Percentiles rank a stretch among this genome's conserved stretches.
Evolutionary conservation across 1,140 invertebrate species (phyloP).

Genomic region (Platorchestia sp.): DNA sequence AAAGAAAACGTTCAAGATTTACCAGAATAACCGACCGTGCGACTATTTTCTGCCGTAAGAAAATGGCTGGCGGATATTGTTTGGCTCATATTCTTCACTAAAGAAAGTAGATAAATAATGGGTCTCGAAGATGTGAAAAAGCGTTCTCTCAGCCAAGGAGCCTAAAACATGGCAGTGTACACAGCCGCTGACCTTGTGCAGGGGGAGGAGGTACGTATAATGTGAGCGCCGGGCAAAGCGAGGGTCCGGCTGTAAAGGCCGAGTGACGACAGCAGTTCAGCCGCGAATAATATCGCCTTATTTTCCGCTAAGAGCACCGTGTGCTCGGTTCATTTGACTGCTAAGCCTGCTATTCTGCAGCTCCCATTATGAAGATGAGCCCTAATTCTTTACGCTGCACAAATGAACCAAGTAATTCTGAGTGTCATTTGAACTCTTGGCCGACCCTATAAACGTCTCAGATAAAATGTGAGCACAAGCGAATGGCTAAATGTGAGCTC

Average conservation of each 20-base stretch:
- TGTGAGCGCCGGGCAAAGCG: neutral
- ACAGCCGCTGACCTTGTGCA: neutral
- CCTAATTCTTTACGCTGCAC: conserved; percentile 28
- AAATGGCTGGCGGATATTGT: neutral
- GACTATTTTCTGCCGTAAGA: neutral
- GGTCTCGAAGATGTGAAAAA: neutral
- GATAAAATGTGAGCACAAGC: neutral
- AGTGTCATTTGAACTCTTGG: neutral
- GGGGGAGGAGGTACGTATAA: neutral
- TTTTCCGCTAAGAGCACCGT: neutral
- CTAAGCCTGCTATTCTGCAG: conserved; percentile 35
- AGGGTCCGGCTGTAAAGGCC: neutral
- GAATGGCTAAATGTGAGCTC: neutral
- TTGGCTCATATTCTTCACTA: no score
- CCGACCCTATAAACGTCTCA: neutral
- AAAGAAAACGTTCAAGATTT: neutral
- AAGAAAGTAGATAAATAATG: no score
- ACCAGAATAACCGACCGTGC: neutral
- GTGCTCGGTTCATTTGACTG: neutral
- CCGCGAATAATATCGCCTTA: neutral
- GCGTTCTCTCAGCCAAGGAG: neutral
- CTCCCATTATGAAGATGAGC: conserved; percentile 25
- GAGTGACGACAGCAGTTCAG: neutral
- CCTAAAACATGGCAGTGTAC: neutral
- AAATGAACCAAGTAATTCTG: conserved; percentile 27